phyloP scores from a whole-genome alignment of 1,140 invertebrate species.

The Achatina immaculata region DNA sequence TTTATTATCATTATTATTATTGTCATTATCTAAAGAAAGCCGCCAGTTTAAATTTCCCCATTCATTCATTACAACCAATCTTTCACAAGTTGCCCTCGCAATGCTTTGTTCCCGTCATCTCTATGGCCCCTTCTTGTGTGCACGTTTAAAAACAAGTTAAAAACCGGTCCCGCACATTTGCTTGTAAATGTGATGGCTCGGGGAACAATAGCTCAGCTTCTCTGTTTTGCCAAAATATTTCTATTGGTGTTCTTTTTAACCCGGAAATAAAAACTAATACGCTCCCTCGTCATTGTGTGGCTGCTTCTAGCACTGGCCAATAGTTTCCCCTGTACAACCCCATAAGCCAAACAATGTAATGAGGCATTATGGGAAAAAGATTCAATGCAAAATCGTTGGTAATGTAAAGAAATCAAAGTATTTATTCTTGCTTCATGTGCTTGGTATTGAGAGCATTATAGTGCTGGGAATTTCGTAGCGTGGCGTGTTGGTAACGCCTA shows the following conservation, averaged over 20 bases:
- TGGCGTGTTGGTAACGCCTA: no score
- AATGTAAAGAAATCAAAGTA: not conserved
- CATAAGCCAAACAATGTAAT: not conserved
- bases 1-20: conserved; percentile 2
- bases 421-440: no score
- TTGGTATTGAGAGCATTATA: no score
- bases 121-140: not conserved
- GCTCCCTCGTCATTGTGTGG: not conserved
- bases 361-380: not conserved
- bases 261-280: not conserved
- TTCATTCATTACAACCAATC: not conserved
- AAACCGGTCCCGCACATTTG: not conserved
- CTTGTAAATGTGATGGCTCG: not conserved
- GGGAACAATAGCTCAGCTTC: not conserved
- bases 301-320: not conserved
- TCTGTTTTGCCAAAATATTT: conserved; percentile 14
- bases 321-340: not conserved
- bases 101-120: not conserved
- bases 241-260: not conserved
- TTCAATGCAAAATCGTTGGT: not conserved
- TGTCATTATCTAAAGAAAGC: not conserved
- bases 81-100: not conserved
- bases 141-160: not conserved
- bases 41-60: not conserved
- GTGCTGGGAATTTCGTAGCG: no score